Evolutionary conservation across 2,888 invertebrate genomes (phyloP), one percentile per base, ranked within the genome.

Genomic region (Trichopria drosophilae): DNA sequence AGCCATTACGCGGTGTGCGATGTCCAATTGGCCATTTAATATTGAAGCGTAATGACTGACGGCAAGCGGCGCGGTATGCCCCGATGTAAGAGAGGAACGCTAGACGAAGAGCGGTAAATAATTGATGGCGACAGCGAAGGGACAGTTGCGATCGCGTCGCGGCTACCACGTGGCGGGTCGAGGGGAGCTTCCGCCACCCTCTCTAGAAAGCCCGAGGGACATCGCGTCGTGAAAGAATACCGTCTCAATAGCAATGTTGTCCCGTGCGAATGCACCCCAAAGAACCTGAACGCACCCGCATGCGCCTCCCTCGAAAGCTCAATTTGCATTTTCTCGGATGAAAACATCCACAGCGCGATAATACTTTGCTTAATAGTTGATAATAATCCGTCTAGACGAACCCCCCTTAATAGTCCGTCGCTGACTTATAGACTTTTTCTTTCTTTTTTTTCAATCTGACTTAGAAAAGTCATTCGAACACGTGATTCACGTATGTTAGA

Each of bases 61-160:
- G 55, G 58, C 53, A 37, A 46, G 54, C 53, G 50, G 54, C 56
- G 18, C 34, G 41, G 48, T 35, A 49, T 47, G 48, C 53, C 49
- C 34, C 37, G 35, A 36, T 52, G 44, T 52, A 61, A 62, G 56
- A 68, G 63, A 62, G 59, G 57, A 61, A 65, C 58, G 72, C 69
- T 73, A 73, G 73, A 74, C 72, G 71, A 67, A 64, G 62, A 61
- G 45, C 60, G 58, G 57, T 64, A 68, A 71, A 74, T 74, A 71
- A 74, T 74, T 71, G 66, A 73, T 67, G 68, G 60, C 48, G 55
- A 36, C 65, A 63, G 65, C 63, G 63, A 66, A 66, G 64, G 65
- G 66, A 66, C 67, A 66, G 65, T 65, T 65, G 67, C 67, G 69
- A 71, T 71, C 68, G 61, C 60, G 67, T 64, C 61, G 63, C 59